Evolutionary conservation across 1,140 invertebrate genomes (phyloP), one percentile per base, ranked within the genome.

Genomic region (Parapsyche elsis): DNA sequence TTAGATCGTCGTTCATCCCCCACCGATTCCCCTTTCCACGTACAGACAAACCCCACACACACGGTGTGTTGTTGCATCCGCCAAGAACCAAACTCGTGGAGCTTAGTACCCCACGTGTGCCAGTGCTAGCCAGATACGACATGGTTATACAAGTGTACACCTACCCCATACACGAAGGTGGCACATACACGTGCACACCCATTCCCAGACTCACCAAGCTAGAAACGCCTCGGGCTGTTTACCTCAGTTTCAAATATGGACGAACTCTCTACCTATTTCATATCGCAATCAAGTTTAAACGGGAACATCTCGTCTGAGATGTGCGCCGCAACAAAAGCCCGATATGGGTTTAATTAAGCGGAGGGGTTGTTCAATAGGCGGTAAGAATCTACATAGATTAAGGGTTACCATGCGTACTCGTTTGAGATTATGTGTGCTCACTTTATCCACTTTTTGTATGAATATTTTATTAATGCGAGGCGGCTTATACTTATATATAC

Each of bases 231-330:
- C 21, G 74, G 78, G 78, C 76, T 80, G 78, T 82, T 82, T 82
- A 79, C 81, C 71, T 70, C 78, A 49, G 53, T 61, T 73, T 82
- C 81, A 82, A 80, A 82, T 82, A 82, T 82, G 74, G 78, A 82
- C 76, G 78, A 75, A 23, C 23, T 75, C 24, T 23, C 14, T 49
- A 49, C 49, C 73, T 57, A 57, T 75, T 75, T 16, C 73, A 49
- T 75, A 75, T 75, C 24, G 71, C 71, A 75, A 75, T 75, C 73
- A 75, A 75, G 45, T 75, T 24, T 67, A 26, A 24, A 67, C 59
- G 59, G 59, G 71, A 74, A 53, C 49, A 24, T 49, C n/a, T 9
- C 49, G 73, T 75, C 73, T 75, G 30, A 38, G 30, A 38, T 7
- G 30, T 38, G 30, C 30, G 30, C 30, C 30, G 30, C 1, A 7